A percentile compares a stretch with the other conserved stretches of the same genome.
These are phyloP conservation scores for Aldabrachelys gigantea DNA, from an alignment of 2,113 vertebrate species.

Conservation along the genomic window DNA sequence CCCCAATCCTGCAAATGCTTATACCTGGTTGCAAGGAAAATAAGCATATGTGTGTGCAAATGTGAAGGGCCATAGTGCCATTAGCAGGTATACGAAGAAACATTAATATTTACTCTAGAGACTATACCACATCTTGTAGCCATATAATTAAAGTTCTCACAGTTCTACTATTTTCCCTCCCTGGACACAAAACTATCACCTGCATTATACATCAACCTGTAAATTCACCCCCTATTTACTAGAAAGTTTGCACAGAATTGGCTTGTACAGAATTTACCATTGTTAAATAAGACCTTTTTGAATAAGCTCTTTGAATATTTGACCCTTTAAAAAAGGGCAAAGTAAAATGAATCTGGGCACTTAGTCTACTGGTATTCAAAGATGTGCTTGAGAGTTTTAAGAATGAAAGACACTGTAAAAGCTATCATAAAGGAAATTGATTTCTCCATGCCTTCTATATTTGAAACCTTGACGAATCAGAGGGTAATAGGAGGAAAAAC, in stretches of 20 bases:
- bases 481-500: conserved; percentile 33
- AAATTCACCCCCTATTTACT: neutral
- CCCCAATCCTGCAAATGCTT: neutral
- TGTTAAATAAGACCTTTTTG: neutral
- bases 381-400: conserved; percentile 1
- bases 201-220: neutral
- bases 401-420: neutral
- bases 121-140: neutral
- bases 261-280: neutral
- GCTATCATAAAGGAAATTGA: conserved; percentile 58
- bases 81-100: neutral
- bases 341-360: neutral
- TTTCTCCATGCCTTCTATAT: conserved; percentile 29
- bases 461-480: conserved; percentile 63
- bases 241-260: neutral
- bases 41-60: neutral
- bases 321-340: neutral
- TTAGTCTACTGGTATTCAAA: neutral
- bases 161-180: neutral
- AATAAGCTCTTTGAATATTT: neutral
- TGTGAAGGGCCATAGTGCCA: neutral
- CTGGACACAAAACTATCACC: neutral
- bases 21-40: rapidly evolving
- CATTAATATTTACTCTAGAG: neutral
- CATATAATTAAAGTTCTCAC: rapidly evolving